These are phyloP conservation scores for Geotrypetes seraphini DNA, from an alignment of 2,797 vertebrate genomes.

Conservation along the genomic window DNA sequence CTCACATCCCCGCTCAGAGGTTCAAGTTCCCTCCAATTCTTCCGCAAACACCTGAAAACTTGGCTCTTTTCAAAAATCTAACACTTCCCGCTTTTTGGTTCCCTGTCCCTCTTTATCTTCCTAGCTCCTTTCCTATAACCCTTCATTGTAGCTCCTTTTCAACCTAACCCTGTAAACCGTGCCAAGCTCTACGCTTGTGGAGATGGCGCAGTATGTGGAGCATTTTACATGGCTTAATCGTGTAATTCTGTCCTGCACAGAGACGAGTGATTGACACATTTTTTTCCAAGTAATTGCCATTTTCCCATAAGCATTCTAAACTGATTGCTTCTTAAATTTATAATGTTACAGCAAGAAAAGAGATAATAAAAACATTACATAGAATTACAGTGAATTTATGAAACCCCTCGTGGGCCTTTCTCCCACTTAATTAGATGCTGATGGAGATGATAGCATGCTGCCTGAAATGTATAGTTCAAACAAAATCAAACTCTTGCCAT, in stretches of 20 bases:
- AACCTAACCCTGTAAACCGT: no score
- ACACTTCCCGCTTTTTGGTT: no score
- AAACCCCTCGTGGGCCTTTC: not conserved
- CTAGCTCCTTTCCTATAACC: no score
- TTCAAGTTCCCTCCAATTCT: no score
- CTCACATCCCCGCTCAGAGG: no score
- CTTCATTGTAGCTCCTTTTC: no score
- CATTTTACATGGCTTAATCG: not conserved
- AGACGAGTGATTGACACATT: not conserved
- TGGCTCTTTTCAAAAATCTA: no score
- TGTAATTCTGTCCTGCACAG: not conserved
- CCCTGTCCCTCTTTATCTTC: no score
- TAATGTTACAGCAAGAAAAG: conserved; percentile 2
- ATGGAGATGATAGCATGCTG: not conserved
- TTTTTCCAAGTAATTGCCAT: not conserved
- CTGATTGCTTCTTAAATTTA: conserved; percentile 9
- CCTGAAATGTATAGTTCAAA: conserved; percentile 1
- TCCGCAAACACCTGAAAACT: no score
- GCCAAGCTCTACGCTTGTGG: no score
- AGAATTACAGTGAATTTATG: conserved; percentile 6
- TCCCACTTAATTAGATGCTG: conserved; percentile 3
- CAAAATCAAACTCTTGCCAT: not conserved
- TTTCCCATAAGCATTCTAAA: not conserved
- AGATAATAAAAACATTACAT: conserved; percentile 8
- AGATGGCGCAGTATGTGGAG: no score